phyloP scores from a whole-genome alignment of 2,113 vertebrate species.

The Pampusana beccarii region DNA sequence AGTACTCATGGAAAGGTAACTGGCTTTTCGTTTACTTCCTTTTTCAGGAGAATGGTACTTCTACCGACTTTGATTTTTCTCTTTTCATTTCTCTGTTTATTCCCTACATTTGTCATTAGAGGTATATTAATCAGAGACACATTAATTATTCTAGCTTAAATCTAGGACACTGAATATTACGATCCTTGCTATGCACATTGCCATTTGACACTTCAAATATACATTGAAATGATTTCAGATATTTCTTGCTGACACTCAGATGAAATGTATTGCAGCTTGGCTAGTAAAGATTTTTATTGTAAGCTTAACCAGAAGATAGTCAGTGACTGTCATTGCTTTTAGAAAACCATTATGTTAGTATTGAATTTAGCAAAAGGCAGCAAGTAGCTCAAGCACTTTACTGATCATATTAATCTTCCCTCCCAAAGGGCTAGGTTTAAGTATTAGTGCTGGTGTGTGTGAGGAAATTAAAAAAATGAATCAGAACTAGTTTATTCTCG shows the following conservation, averaged over 20 bases:
- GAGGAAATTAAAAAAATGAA: not conserved
- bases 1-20: not conserved
- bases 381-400: not conserved
- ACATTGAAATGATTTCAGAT: not conserved
- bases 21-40: not conserved
- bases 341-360: not conserved
- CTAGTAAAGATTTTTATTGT: not conserved
- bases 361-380: not conserved
- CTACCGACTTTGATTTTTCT: not conserved
- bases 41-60: not conserved
- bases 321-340: not conserved
- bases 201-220: not conserved
- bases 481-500: not conserved
- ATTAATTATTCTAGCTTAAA: not conserved
- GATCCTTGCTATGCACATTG: not conserved
- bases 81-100: not conserved
- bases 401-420: not conserved
- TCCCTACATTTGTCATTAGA: not conserved
- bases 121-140: not conserved
- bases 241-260: not conserved
- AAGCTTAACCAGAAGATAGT: not conserved
- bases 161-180: not conserved
- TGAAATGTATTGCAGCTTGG: not conserved
- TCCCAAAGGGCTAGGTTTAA: not conserved
- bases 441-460: not conserved